Base-by-base conservation (phyloP, 2,113 vertebrate species). In the Andinoacara biseriatus region DNA sequence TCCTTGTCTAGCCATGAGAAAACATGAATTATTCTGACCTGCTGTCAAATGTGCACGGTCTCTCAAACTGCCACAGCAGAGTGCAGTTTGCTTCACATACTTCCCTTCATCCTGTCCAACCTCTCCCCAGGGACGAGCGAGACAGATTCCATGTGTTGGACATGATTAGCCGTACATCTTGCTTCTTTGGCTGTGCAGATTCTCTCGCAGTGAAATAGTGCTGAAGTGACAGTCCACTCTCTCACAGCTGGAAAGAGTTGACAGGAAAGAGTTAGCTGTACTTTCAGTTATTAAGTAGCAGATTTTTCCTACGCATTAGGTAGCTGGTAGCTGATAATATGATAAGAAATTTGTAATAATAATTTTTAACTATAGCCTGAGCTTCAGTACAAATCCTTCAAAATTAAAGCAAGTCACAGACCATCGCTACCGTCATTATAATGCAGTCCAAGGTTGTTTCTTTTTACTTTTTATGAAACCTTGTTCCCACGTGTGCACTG, bases 11-110 rank as follows among this genome's bases (percentile, higher is more conserved):
- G 26, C 58, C 2, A 4, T 38, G 67, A 40, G 22, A 58, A 74
- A 86, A 81, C 35, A 33, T 60, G 82, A 82, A 74, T 81, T 78
- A 85, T 88, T 81, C 74, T 83, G 52, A 63, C 60, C 61, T 72
- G 82, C 67, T 74, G 80, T 82, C 84, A 78, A 46, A 52, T 15
- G 15, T 33, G 29, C 18, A 0, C 57, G 6, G 7, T 61, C 72
- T 80, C 59, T 22, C 54, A 22, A 58, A 6, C 56, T 35, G 83
- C 58, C 31, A 14, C n/a, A 13, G 57, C 3, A 7, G 14, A 22
- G 46, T 76, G 38, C 26, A 24, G 40, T 77, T 63, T 6, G 10
- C 33, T 60, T 43, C 61, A 74, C 56, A 20, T 43, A 33, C 54
- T 82, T 24, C 15, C 52, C 58, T 62, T 87, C 82, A 76, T 78